A percentile compares a stretch with the other conserved stretches of the same genome.
These are phyloP conservation scores for Motacilla alba DNA, from an alignment of 2,113 vertebrate genomes.

Conservation along the genomic window DNA sequence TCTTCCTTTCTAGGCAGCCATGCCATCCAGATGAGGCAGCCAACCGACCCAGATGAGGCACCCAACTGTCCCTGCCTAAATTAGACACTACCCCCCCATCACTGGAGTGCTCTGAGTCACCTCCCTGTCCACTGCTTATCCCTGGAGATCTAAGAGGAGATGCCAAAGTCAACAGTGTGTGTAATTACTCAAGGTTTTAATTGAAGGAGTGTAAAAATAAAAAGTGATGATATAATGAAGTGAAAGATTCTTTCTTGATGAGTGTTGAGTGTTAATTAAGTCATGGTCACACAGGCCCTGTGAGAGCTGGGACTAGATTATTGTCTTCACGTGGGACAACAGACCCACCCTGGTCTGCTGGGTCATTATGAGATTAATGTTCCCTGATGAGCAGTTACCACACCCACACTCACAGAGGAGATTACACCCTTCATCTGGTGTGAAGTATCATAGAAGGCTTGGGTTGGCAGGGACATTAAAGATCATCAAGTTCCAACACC, in stretches of 20 bases:
- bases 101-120: neutral
- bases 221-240: slow-evolving; percentile 19
- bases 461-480: neutral
- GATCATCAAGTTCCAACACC: neutral
- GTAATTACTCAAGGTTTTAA: slow-evolving; percentile 26
- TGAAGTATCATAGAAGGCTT: neutral
- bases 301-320: neutral
- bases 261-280: neutral
- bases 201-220: slow-evolving; percentile 39
- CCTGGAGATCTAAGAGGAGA: neutral
- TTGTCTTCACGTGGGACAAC: neutral
- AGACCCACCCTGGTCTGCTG: neutral
- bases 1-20: slow-evolving; percentile 29
- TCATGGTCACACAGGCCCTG: neutral
- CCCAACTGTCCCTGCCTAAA: neutral
- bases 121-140: neutral
- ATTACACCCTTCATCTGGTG: neutral
- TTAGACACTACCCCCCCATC: neutral
- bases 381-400: neutral
- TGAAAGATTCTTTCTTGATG: slow-evolving; percentile 33
- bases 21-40: neutral
- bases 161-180: slow-evolving; percentile 7
- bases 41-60: neutral
- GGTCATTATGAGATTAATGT: neutral
- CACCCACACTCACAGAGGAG: neutral